Evolutionary conservation across 2,113 vertebrate species (phyloP).

Genomic region (Oryzias celebensis): DNA sequence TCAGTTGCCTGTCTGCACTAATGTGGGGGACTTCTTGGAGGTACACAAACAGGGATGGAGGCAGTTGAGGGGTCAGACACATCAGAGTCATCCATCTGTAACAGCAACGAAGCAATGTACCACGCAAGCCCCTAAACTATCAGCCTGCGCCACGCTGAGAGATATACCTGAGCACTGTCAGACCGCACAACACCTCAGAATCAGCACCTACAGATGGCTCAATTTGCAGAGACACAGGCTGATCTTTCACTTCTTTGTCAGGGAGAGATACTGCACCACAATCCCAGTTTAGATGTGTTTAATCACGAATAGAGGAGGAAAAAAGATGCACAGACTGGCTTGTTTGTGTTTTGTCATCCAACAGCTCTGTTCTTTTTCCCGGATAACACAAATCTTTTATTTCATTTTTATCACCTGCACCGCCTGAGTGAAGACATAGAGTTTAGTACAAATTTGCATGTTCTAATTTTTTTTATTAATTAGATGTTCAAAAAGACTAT

Average conservation of each 20-base stretch:
- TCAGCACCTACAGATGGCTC: conserved; percentile 57
- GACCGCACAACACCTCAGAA: conserved; percentile 35
- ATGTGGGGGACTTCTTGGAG: conserved; percentile 40
- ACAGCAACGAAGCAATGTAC: conserved; percentile 64
- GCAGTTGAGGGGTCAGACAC: conserved; percentile 52
- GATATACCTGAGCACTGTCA: conserved; percentile 69
- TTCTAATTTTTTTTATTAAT: neutral
- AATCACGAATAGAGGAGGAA: conserved; percentile 40
- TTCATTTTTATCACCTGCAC: conserved; percentile 16
- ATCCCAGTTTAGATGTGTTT: conserved; percentile 55
- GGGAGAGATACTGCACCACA: conserved; percentile 52
- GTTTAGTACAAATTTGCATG: neutral
- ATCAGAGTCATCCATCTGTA: conserved; percentile 67
- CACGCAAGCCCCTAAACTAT: conserved; percentile 51
- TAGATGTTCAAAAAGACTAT: neutral
- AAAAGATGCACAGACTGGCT: conserved; percentile 47
- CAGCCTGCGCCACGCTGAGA: conserved; percentile 54
- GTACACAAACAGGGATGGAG: conserved; percentile 50
- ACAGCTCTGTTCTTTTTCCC: conserved; percentile 14
- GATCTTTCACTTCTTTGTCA: conserved; percentile 68
- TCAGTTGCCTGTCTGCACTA: conserved; percentile 43
- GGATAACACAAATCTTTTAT: conserved; percentile 10
- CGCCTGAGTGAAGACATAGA: conserved; percentile 2
- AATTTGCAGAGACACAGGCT: conserved; percentile 52
- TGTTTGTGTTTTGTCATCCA: conserved; percentile 8